These are phyloP conservation scores for Sebastes steindachneri DNA, from an alignment of 2,797 vertebrate species.

Conservation along the genomic window DNA sequence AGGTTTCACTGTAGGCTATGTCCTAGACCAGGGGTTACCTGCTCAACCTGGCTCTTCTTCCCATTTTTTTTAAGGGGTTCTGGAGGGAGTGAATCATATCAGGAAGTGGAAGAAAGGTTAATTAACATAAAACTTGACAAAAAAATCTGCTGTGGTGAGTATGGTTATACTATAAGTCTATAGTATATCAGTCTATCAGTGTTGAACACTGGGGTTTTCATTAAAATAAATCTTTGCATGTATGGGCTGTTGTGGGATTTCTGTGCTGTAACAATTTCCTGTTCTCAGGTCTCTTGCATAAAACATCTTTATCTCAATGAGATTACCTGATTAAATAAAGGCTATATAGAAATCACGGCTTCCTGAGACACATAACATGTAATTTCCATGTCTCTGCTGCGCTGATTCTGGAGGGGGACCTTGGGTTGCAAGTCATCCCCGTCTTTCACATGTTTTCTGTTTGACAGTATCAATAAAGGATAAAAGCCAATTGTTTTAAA, in stretches of 20 bases:
- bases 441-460: background rate
- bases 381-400: background rate
- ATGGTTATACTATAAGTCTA: background rate
- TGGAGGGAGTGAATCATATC: background rate
- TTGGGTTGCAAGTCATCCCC: background rate
- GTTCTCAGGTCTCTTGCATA: background rate
- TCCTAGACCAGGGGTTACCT: background rate
- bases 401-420: background rate
- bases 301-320: background rate
- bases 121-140: background rate
- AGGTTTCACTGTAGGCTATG: background rate
- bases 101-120: background rate
- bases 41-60: background rate
- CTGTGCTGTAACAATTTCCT: background rate
- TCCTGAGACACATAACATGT: background rate
- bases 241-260: background rate
- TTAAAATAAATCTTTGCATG: background rate
- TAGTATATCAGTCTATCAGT: background rate
- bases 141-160: background rate
- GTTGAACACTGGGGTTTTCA: background rate
- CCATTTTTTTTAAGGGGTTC: background rate
- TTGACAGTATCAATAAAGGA: background rate
- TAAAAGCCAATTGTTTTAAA: background rate
- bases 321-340: conserved; percentile 6
- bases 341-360: background rate